Base-by-base conservation (phyloP, 1,140 invertebrate species). In the Onthophagus taurus region DNA sequence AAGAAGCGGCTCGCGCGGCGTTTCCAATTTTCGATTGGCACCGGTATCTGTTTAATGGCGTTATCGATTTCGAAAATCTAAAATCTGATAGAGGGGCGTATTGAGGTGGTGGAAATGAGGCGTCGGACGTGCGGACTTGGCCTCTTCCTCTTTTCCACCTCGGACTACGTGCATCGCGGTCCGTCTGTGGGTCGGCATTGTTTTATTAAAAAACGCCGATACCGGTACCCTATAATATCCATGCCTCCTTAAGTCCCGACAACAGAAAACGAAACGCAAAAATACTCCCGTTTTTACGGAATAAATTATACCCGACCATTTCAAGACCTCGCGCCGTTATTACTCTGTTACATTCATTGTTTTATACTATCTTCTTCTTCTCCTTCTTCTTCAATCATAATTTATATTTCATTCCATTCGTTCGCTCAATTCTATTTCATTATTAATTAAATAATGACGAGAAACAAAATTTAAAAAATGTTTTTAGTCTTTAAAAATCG, bases 21-120 rank as follows among this genome's bases (percentile, higher is more conserved):
- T 39, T 39, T 39, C 37, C 37, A 39, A 47, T 47, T 47, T 47
- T 47, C 45, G 30, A 47, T 47, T 47, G 14, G 45, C 16, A 47
- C 13, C 45, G 38, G 30, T 47, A 47, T 47, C 6, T 44, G 35
- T 47, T 47, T 47, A 42, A 47, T 47, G 37, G 30, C 31, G 31
- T 47, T 47, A 47, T 47, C 45, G 42, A 47, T 47, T 47, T 47
- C 36, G 37, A 47, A 47, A 47, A 47, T 47, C 44, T 46, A 13
- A n/a, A 26, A 47, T 47, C 31, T 47, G 45, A 42, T 47, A 37
- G 19, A 9, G 12, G 23, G 7, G 12, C 24, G 38, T 29, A n/a
- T n/a, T n/a, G 17, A 36, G 34, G 11, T 20, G 19, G 9, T 36
- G 16, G 34, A 20, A 44, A 36, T 34, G 33, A 45, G 35, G 26